A percentile compares a stretch with the other conserved stretches of the same genome.
These are phyloP conservation scores for Trichacis sp. DNA, from an alignment of 2,888 invertebrate species.

Conservation along the genomic window DNA sequence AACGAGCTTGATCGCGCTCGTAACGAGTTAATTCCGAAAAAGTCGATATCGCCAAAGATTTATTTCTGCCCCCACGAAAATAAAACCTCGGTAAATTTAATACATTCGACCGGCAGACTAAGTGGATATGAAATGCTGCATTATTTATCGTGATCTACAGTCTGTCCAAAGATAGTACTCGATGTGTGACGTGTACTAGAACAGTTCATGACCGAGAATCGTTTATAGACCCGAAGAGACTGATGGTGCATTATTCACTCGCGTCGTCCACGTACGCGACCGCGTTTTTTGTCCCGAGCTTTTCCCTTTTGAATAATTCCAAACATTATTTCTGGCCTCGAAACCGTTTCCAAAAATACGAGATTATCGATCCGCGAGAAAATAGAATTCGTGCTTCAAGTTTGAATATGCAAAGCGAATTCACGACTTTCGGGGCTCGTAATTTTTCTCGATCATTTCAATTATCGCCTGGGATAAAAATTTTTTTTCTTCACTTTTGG, in stretches of 20 bases:
- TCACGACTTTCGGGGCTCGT: too few species aligned
- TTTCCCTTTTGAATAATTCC: constrained; percentile 28
- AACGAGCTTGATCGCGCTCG: not conserved
- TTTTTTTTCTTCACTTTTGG: too few species aligned
- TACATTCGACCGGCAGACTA: constrained; percentile 6
- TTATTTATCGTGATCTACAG: constrained; percentile 58
- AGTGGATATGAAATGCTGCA: constrained; percentile 42
- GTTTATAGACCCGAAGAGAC: constrained; percentile 42
- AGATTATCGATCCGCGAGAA: constrained; percentile 52
- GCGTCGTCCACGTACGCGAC: constrained; percentile 42
- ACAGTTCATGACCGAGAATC: constrained; percentile 40
- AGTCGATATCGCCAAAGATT: not conserved
- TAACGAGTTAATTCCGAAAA: not conserved
- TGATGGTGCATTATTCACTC: constrained; percentile 53
- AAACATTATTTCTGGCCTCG: not conserved
- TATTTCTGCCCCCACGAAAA: constrained; percentile 2
- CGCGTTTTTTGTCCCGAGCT: constrained; percentile 36
- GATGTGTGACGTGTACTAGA: constrained; percentile 42
- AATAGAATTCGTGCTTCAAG: constrained; percentile 62
- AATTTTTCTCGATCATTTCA: too few species aligned
- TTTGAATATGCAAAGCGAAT: constrained; percentile 63
- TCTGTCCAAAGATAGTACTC: constrained; percentile 51
- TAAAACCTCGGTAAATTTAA: constrained; percentile 13
- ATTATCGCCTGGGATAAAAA: too few species aligned
- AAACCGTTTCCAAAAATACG: too few species aligned